A percentile compares a stretch with the other conserved stretches of the same genome.
phyloP scores from a whole-genome alignment of 2,113 vertebrate species.

The Mus spicilegus region DNA sequence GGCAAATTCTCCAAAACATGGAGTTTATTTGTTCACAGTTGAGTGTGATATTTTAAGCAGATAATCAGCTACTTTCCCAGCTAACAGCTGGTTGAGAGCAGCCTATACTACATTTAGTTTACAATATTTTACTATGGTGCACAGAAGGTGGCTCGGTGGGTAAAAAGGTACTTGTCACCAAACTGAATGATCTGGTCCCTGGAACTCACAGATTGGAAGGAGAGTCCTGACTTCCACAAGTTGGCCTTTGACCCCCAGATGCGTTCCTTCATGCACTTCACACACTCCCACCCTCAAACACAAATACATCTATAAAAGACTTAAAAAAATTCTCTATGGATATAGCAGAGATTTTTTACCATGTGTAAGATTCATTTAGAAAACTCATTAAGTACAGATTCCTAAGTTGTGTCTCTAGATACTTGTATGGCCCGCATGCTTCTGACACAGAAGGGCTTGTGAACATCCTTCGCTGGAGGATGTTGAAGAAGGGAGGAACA shows the following conservation, averaged over 20 bases:
- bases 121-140: not conserved
- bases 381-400: slow-evolving; percentile 10
- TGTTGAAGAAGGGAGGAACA: not conserved
- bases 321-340: not conserved
- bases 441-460: not conserved
- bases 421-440: not conserved
- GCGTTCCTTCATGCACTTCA: accelerated
- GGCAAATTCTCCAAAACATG: slow-evolving; percentile 42
- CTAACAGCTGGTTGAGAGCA: slow-evolving; percentile 56
- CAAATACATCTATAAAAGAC: not conserved
- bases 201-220: too few relatives aligned
- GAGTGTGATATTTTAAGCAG: slow-evolving; percentile 71
- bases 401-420: not conserved
- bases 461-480: not conserved
- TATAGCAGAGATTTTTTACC: not conserved
- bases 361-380: not conserved
- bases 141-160: not conserved
- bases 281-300: not conserved
- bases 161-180: not conserved
- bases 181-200: not conserved
- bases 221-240: too few relatives aligned
- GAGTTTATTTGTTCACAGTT: slow-evolving; percentile 67
- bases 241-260: not conserved
- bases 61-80: slow-evolving; percentile 66
- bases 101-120: not conserved